Conservation (phyloP, 1,140 invertebrate genomes). For the Aleiodes sp. region DNA sequence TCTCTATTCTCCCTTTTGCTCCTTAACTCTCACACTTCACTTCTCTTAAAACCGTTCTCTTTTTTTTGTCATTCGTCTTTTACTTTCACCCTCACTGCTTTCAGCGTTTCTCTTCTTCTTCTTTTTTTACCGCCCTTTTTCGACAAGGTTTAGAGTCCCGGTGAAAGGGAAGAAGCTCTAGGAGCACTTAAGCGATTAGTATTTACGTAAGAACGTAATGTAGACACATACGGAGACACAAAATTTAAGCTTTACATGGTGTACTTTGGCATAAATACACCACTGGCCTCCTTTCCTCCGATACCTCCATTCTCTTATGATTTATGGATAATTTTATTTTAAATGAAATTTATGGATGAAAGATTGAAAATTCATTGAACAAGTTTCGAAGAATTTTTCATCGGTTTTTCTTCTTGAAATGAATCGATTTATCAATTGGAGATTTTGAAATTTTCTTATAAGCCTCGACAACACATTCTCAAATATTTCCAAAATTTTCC, state of each 20-base stretch:
- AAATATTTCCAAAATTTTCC: not conserved
- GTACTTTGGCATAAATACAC: not conserved
- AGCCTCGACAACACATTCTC: too few relatives aligned
- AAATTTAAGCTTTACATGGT: not conserved
- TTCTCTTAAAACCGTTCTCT: not conserved
- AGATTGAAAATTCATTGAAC: too few relatives aligned
- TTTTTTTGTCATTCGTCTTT: slow-evolving; percentile 11
- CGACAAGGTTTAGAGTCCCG: not conserved
- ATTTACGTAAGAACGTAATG: slow-evolving; percentile 3
- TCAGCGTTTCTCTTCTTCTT: slow-evolving; percentile 13
- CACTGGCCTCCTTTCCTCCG: too few relatives aligned
- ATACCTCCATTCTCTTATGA: too few relatives aligned
- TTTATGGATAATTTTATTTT: too few relatives aligned
- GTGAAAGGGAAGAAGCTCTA: slow-evolving; percentile 24
- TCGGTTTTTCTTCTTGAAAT: too few relatives aligned
- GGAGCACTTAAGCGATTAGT: slow-evolving; percentile 31
- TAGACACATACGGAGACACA: not conserved
- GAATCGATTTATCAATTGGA: too few relatives aligned
- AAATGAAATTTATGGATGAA: too few relatives aligned
- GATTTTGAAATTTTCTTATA: too few relatives aligned
- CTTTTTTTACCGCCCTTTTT: slow-evolving; percentile 5
- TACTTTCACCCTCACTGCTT: slow-evolving; percentile 11
- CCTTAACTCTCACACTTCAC: not conserved
- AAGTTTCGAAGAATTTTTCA: too few relatives aligned
- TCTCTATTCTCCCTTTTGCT: too few relatives aligned